Percentiles rank a stretch among this genome's conserved stretches.
These are phyloP conservation scores for Zaprionus ornatus DNA, from an alignment of 1,140 invertebrate species.

Conservation along the genomic window DNA sequence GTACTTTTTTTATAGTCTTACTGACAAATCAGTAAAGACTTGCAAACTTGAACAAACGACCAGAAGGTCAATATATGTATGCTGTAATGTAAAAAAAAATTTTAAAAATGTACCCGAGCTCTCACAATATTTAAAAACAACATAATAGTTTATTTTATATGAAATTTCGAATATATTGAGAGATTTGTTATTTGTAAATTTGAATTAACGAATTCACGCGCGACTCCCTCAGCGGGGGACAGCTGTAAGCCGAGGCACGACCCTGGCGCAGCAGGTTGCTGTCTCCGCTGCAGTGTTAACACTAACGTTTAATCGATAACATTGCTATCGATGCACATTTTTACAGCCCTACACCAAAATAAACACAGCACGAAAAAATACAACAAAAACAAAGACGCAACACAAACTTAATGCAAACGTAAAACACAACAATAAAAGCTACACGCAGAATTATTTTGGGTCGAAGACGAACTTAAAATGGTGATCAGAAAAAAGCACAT, in stretches of 20 bases:
- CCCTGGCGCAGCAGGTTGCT: conserved; percentile 10
- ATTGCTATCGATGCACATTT: conserved; percentile 34
- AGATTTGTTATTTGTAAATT: not conserved
- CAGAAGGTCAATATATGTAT: not conserved
- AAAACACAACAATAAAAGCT: conserved; percentile 17
- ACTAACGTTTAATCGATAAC: conserved; percentile 17
- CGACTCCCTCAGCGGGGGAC: not conserved
- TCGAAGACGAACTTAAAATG: conserved; percentile 17
- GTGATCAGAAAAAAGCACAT: not conserved
- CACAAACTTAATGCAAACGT: conserved; percentile 31
- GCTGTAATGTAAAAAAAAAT: not conserved
- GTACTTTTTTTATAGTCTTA: conserved; percentile 2
- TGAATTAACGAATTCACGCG: not conserved
- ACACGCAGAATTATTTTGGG: not conserved
- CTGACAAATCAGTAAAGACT: conserved; percentile 30
- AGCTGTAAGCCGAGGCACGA: conserved; percentile 17
- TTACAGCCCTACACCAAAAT: conserved; percentile 50
- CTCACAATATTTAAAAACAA: not conserved
- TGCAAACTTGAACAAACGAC: not conserved
- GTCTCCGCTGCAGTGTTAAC: not conserved
- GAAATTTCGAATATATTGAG: not conserved
- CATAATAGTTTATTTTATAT: not conserved
- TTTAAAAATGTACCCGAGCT: not conserved
- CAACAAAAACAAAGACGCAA: conserved; percentile 49
- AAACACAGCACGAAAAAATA: conserved; percentile 52